Conservation (phyloP, 2,888 invertebrate species). For the Lochmaea crataegi region DNA sequence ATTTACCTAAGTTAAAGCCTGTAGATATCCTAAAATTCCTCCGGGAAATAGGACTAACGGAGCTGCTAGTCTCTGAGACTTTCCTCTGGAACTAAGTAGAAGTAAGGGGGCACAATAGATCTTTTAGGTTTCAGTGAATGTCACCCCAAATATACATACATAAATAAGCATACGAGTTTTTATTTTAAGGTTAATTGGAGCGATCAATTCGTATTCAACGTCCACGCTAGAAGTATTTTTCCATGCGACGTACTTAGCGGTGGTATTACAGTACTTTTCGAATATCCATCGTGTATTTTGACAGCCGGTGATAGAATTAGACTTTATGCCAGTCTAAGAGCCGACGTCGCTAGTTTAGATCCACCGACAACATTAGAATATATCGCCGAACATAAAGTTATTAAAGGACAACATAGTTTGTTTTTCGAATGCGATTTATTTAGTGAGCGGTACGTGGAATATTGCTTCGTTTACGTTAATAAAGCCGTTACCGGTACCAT, state of each 20-base stretch:
- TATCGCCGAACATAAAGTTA: conserved; percentile 70
- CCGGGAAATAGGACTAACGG: no score
- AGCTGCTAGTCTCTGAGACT: no score
- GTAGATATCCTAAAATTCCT: no score
- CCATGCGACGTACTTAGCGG: conserved; percentile 80
- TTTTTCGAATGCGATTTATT: conserved; percentile 85
- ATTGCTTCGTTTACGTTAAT: conserved; percentile 89
- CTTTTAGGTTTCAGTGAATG: no score
- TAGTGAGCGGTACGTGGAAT: conserved; percentile 85
- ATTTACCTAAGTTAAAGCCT: no score
- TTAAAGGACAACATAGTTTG: conserved; percentile 79
- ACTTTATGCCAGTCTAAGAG: conserved; percentile 79
- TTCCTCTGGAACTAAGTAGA: no score
- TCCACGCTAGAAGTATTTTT: conserved; percentile 84
- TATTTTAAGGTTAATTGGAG: conserved; percentile 81
- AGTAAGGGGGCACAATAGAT: no score
- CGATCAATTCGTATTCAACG: conserved; percentile 86
- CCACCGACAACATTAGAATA: conserved; percentile 75
- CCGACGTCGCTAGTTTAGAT: conserved; percentile 75
- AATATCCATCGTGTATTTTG: conserved; percentile 86
- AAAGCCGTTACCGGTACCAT: conserved; percentile 88
- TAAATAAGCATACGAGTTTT: background rate
- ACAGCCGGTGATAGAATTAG: conserved; percentile 82
- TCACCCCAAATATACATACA: no score
- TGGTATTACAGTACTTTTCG: conserved; percentile 82